Base-by-base conservation (phyloP, 64 coral and sea anemone species). In the Actinia equina region DNA sequence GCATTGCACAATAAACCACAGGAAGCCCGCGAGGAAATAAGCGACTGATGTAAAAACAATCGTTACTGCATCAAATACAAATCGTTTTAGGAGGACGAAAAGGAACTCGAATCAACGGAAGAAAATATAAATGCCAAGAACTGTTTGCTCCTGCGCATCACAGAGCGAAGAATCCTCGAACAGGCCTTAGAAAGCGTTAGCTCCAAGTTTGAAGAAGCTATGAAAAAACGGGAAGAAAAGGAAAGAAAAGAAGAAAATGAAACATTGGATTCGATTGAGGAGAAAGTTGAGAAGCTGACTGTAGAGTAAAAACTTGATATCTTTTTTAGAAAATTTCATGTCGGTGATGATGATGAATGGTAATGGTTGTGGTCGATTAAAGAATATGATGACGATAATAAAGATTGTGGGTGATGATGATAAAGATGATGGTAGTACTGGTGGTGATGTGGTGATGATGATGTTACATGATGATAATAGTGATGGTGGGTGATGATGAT, bases 41-140 rank as follows among this genome's bases (percentile, higher is more conserved):
- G 1, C 44, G 60, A 84, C 52, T 30, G 20, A 43, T 13, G 11
- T 1, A 43, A 51, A 9, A 45, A 43, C 18, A 49, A 4, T 8
- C 1, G 46, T 49, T 0, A 49, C 46, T 49, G 46, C 46, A 49
- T 49, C 1, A 49, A 49, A 49, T 51, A 57, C 13, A 22, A 37
- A 86, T 25, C 19, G 30, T 77, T 15, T n/a, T 65, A 91, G 89
- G 89, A 86, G 62, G 89, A 91, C 63, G 70, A 80, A 22, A 83
- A 77, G 22, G 45, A 86, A 78, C 18, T 91, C 13, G 59, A 86
- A 25, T 60, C 58, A 41, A 67, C 86, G 6, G 64, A 77, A 16
- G 37, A 18, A 37, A 44, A 52, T 23, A 17, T 17, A 51, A 59
- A 58, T 30, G 60, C 76, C 18, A 86, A 43, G 85, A 91, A 80